Conservation (phyloP, 2,113 vertebrate species). For the Engystomops pustulosus region DNA sequence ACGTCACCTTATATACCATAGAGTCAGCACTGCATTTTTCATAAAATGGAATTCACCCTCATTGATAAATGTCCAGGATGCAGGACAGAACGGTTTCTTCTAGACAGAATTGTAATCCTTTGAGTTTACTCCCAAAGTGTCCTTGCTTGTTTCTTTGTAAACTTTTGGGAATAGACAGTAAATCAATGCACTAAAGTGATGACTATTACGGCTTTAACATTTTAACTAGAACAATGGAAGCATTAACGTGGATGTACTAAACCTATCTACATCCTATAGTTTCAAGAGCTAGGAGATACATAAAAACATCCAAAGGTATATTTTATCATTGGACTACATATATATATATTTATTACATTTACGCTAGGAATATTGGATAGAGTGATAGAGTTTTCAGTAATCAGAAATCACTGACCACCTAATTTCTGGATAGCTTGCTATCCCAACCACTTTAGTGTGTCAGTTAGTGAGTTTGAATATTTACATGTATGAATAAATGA, state of each 20-base stretch:
- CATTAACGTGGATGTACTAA: slow-evolving; percentile 40
- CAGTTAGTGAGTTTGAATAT: no score
- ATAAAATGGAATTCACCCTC: slow-evolving; percentile 36
- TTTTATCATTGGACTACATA: not conserved
- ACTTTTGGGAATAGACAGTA: slow-evolving; percentile 74
- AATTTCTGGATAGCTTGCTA: no score
- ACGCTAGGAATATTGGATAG: no score
- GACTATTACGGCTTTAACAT: slow-evolving; percentile 70
- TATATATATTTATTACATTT: not conserved
- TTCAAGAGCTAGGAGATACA: not conserved
- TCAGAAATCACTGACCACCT: no score
- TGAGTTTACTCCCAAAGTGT: slow-evolving; percentile 70
- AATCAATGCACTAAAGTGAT: slow-evolving; percentile 81
- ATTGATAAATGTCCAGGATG: slow-evolving; percentile 52
- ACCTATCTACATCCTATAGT: slow-evolving; percentile 31
- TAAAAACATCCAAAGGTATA: not conserved
- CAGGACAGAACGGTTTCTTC: slow-evolving; percentile 48
- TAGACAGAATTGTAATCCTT: slow-evolving; percentile 54
- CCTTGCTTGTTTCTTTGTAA: slow-evolving; percentile 79
- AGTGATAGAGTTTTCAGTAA: no score
- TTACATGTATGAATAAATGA: no score
- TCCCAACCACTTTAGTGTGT: no score
- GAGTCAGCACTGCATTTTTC: slow-evolving; percentile 28
- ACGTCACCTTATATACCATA: slow-evolving; percentile 6
- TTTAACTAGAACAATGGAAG: slow-evolving; percentile 63